Evolutionary conservation across 2,888 invertebrate species (phyloP).

Genomic region (Synergus laeviventris): DNA sequence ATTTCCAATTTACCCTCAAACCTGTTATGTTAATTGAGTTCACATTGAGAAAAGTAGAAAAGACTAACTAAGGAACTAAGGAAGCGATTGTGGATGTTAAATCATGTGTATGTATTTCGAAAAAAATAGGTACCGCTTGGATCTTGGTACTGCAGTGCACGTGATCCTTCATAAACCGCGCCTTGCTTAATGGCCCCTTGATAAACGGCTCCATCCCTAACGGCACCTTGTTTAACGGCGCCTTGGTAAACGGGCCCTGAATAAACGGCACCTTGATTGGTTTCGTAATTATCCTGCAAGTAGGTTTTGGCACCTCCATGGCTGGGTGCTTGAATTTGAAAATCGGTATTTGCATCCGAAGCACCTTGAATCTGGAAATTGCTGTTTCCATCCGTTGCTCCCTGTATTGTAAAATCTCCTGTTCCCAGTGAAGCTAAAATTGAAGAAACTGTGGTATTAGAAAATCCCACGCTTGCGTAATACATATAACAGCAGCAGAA

Average conservation of each 20-base stretch:
- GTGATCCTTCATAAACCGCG: slow-evolving; percentile 51
- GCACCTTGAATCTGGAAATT: slow-evolving; percentile 70
- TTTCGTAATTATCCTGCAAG: slow-evolving; percentile 63
- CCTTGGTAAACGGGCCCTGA: slow-evolving; percentile 28
- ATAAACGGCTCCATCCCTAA: slow-evolving; percentile 43
- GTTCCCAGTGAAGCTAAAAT: slow-evolving; percentile 60
- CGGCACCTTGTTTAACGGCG: too few relatives aligned
- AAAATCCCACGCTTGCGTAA: background rate
- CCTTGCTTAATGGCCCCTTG: slow-evolving; percentile 43
- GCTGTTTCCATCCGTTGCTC: slow-evolving; percentile 65
- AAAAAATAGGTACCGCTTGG: slow-evolving; percentile 64
- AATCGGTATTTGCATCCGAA: slow-evolving; percentile 67
- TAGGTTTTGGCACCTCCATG: slow-evolving; percentile 63
- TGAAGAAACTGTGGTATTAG: background rate
- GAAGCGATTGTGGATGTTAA: too few relatives aligned
- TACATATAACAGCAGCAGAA: background rate
- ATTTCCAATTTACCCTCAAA: slow-evolving; percentile 70
- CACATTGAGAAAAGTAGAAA: too few relatives aligned
- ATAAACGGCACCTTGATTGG: slow-evolving; percentile 51
- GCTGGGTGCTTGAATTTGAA: slow-evolving; percentile 68
- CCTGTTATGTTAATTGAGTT: slow-evolving; percentile 60
- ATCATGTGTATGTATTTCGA: too few relatives aligned
- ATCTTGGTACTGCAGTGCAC: slow-evolving; percentile 69
- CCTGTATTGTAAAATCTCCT: slow-evolving; percentile 59
- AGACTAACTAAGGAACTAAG: too few relatives aligned